Evolutionary conservation across 2,888 invertebrate genomes (phyloP).

Genomic region (Steinernema hermaphroditum): DNA sequence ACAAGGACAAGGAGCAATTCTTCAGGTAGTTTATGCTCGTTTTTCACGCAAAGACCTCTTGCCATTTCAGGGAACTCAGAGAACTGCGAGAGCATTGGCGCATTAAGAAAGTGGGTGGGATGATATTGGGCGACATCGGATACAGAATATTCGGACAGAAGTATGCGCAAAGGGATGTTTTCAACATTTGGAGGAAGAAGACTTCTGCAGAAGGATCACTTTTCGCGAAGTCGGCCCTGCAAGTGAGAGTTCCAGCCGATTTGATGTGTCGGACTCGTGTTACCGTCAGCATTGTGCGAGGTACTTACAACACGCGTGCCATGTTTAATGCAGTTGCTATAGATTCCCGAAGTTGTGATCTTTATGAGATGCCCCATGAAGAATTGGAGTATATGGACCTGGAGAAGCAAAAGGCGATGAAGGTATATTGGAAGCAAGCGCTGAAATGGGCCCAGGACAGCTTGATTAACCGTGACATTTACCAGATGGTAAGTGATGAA

Average conservation of each 20-base stretch:
- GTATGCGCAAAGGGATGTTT: constrained; percentile 45
- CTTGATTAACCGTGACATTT: constrained; percentile 58
- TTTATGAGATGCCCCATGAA: constrained; percentile 36
- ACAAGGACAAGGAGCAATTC: constrained; percentile 44
- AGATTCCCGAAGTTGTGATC: constrained; percentile 6
- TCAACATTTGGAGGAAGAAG: constrained; percentile 47
- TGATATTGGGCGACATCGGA: constrained; percentile 61
- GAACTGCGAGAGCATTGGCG: constrained; percentile 61
- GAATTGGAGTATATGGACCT: constrained; percentile 21
- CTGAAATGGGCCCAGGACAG: constrained; percentile 63
- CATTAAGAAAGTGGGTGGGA: constrained; percentile 55
- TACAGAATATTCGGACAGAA: constrained; percentile 59
- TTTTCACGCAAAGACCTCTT: not conserved
- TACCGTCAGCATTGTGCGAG: constrained; percentile 48
- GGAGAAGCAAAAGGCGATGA: constrained; percentile 7
- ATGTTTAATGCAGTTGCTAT: constrained; percentile 8
- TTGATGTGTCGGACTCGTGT: constrained; percentile 51
- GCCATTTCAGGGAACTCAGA: constrained; percentile 49
- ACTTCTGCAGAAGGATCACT: not conserved
- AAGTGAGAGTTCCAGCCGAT: constrained; percentile 57
- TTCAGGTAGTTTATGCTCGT: constrained; percentile 43
- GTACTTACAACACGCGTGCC: constrained; percentile 25
- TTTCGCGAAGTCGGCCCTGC: constrained; percentile 23
- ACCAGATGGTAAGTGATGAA: constrained; percentile 42
- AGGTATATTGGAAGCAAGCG: constrained; percentile 57